phyloP scores from a whole-genome alignment of 2,113 vertebrate species.

The Sarotherodon lohbergeri region DNA sequence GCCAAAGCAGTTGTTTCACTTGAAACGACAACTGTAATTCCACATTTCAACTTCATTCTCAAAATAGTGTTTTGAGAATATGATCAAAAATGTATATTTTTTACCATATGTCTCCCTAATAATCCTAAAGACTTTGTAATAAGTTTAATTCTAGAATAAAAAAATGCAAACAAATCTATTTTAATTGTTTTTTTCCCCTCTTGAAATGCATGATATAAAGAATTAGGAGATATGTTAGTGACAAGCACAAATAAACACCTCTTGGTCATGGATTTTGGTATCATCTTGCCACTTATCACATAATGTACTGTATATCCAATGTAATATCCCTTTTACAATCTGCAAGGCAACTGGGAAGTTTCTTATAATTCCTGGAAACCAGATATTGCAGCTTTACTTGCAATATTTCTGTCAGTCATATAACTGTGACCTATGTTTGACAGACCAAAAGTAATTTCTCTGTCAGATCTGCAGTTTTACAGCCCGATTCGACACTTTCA shows the following conservation, averaged over 20 bases:
- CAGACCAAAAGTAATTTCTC: neutral
- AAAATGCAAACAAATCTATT: neutral
- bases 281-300: neutral
- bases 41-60: neutral
- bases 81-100: neutral
- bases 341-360: neutral
- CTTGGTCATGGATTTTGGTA: neutral
- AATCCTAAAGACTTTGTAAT: neutral
- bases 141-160: neutral
- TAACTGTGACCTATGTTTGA: neutral
- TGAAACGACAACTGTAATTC: neutral
- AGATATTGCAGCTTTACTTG: neutral
- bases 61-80: neutral
- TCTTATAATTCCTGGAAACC: neutral
- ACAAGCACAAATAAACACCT: neutral
- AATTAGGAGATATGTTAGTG: neutral
- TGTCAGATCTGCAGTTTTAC: neutral
- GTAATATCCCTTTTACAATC: neutral
- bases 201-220: neutral
- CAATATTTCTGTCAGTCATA: neutral
- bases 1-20: neutral
- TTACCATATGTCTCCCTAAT: neutral
- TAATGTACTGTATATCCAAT: neutral
- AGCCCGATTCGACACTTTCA: neutral
- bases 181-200: neutral